Evolutionary conservation across 2,113 vertebrate species (phyloP), one percentile per base, ranked within the genome.

Genomic region (Anseranas semipalmata): DNA sequence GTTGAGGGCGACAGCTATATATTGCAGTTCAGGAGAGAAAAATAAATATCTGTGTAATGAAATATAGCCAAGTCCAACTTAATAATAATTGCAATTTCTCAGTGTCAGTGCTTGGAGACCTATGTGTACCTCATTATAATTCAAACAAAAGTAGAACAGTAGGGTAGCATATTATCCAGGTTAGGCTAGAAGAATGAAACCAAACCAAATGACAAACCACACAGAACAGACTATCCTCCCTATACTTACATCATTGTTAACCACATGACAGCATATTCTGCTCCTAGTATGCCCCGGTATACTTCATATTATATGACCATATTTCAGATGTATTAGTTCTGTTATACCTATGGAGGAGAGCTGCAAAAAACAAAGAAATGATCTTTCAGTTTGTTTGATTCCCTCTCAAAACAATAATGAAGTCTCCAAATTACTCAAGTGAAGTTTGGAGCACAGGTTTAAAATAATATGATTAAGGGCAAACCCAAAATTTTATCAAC

Each of bases 81-180:
- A 96, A 98, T 96, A 96, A 98, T 97, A 96, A 97, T 96, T 97
- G 93, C 89, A 97, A 95, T 97, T 97, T 97, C 93, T 98, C 96
- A 96, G 65, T 94, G 94, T 96, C 95, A 92, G 37, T 7, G 39
- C 82, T 85, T 96, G 62, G 79, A 97, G 77, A 96, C 91, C 75
- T 75, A 24, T 24, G 4, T 90, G 85, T 93, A 90, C 84, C 88
- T 96, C 89, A 75, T 62, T 32, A 65, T 89, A 96, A 95, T 86
- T 95, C 78, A 89, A 96, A 91, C 13, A 25, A 94, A 96, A 97
- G 86, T 76, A 89, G 55, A 41, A 24, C 65, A 65, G 87, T 90
- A 89, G 89, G 67, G n/a, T 62, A 88, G 90, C 68, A 35, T 33
- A 63, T 76, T 95, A 73, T 81, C 62, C 75, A 60, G 24, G 83